A percentile compares a stretch with the other conserved stretches of the same genome.
Evolutionary conservation across 2,888 invertebrate genomes (phyloP).

Genomic region (Tinea semifulvella): DNA sequence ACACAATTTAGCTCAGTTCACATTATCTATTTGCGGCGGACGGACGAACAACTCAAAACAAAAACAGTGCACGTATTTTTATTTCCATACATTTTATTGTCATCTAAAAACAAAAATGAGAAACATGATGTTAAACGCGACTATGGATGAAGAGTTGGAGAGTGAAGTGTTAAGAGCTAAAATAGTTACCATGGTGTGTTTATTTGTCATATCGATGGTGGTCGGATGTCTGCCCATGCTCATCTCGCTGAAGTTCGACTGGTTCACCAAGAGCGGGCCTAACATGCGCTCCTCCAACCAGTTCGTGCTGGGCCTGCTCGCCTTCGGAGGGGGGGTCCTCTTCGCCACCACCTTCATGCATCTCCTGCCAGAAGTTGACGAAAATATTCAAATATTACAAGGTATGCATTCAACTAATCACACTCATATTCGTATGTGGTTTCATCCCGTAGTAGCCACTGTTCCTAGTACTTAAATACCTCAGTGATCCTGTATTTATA

Average conservation of each 20-base stretch:
- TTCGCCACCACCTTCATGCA: constrained; percentile 85
- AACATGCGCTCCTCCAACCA: constrained; percentile 57
- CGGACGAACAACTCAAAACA: too few relatives aligned
- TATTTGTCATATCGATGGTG: constrained; percentile 78
- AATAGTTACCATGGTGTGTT: constrained; percentile 78
- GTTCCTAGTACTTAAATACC: too few relatives aligned
- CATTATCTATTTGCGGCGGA: too few relatives aligned
- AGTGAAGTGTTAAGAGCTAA: constrained; percentile 73
- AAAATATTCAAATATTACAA: constrained; percentile 70
- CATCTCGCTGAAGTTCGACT: constrained; percentile 72
- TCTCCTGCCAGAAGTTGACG: constrained; percentile 80
- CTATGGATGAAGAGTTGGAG: constrained; percentile 23
- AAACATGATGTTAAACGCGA: neutral
- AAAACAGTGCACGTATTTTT: too few relatives aligned
- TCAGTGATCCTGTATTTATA: too few relatives aligned
- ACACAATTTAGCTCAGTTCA: constrained; percentile 12
- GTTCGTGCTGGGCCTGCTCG: constrained; percentile 71
- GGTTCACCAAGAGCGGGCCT: constrained; percentile 56
- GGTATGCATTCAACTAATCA: constrained; percentile 28
- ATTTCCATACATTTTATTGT: too few relatives aligned
- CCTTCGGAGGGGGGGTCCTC: constrained; percentile 84
- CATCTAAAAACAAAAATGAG: neutral
- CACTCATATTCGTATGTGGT: too few relatives aligned
- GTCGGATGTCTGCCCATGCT: constrained; percentile 80
- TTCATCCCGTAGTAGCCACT: too few relatives aligned